These are phyloP conservation scores for Chunga burmeisteri DNA, from an alignment of 2,113 vertebrate species.

Conservation along the genomic window DNA sequence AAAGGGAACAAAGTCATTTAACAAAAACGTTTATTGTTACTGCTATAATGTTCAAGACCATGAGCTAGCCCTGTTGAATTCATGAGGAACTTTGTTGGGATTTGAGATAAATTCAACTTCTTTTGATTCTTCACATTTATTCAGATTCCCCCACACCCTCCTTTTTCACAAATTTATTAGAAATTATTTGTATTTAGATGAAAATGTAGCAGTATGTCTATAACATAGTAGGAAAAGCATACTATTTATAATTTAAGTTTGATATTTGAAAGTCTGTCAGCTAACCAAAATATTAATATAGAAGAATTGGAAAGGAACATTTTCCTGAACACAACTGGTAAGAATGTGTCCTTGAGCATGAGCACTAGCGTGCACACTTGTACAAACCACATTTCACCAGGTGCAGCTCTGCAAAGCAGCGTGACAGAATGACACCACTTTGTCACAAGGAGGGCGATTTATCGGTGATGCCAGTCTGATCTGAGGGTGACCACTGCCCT, in stretches of 20 bases:
- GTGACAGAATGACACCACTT: neutral
- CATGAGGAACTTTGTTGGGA: neutral
- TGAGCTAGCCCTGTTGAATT: neutral
- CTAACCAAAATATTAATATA: neutral
- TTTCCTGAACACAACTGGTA: neutral
- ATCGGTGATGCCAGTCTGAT: neutral
- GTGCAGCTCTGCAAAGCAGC: neutral
- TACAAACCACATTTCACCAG: neutral
- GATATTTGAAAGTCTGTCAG: neutral
- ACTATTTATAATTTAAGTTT: neutral
- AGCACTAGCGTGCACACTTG: neutral
- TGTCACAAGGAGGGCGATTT: neutral
- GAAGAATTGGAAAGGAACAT: neutral
- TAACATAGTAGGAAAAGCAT: neutral
- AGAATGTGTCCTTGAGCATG: neutral
- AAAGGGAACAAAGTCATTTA: neutral
- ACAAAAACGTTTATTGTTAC: neutral
- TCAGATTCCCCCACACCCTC: neutral
- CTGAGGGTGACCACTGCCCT: neutral
- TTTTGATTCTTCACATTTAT: neutral
- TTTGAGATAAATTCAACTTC: neutral
- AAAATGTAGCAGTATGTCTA: neutral
- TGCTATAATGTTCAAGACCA: neutral
- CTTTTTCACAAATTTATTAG: neutral
- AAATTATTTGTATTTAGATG: neutral